Base-by-base conservation (phyloP, 2,113 vertebrate species). In the Anguilla rostrata region DNA sequence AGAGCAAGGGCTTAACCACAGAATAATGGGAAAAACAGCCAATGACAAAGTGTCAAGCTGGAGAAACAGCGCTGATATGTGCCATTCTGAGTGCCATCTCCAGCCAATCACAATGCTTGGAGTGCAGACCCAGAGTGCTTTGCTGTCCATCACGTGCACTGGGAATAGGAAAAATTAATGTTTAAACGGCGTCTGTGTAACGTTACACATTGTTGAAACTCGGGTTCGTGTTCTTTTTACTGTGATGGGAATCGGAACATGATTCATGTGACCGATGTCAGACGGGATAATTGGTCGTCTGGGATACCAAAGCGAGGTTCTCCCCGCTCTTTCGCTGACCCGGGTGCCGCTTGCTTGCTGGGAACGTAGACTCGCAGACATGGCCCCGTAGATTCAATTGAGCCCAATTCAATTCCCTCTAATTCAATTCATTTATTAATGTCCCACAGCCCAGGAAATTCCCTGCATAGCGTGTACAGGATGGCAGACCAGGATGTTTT, bases 181-280 rank as follows among this genome's bases (percentile, higher is more conserved):
- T 34, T 1, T 29, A 34, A 2, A n/a, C n/a, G 16, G 11, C 26
- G 11, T 26, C n/a, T 7, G 6, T 12, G 5, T 75, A n/a, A 96
- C 95, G 89, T 96, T 94, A 96, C 92, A 92, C 94, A 91, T 94
- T 92, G 96, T 96, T 94, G 93, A 90, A 94, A 89, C 92, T 94
- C 96, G 92, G 95, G 22, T 3, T 75, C 20, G 18, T 66, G 60
- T 66, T 66, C 60, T 75, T 15, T 34, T 75, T 91, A 34, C 95
- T 93, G 93, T 96, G 87, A 90, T 94, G 95, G 9, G 78, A 41
- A 40, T 18, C 96, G 96, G 96, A 96, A 96, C 93, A 60, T 96
- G 97, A 96, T 97, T 97, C 95, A 97, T 96, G 97, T 96, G 95
- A 97, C 95, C 94, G 94, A 95, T 97, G 97, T 97, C 97, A 97